Percentiles rank a stretch among this genome's conserved stretches.
phyloP scores from a whole-genome alignment of 2,797 vertebrate species.

The Macropus fuliginosus region DNA sequence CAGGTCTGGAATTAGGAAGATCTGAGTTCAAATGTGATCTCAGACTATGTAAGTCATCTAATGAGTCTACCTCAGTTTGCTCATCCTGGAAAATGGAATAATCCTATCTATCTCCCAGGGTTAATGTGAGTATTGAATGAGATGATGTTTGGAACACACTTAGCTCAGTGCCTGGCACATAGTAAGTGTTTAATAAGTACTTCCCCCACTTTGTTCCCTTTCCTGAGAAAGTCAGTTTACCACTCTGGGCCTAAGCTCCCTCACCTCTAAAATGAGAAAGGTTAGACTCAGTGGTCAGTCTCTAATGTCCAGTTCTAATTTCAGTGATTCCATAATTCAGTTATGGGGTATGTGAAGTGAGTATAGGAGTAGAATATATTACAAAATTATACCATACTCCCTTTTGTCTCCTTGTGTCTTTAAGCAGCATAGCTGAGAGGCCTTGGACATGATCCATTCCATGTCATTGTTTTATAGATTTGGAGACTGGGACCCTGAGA shows the following conservation, averaged over 20 bases:
- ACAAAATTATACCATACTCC: background rate
- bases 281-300: background rate
- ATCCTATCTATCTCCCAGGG: too few species aligned
- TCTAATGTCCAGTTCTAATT: background rate
- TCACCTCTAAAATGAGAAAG: background rate
- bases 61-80: too few species aligned
- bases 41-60: too few species aligned
- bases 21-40: background rate
- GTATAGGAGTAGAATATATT: background rate
- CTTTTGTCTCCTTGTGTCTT: background rate
- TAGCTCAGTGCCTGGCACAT: too few species aligned
- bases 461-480: background rate
- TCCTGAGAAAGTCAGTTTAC: background rate
- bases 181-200: too few species aligned
- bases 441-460: background rate
- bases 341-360: background rate
- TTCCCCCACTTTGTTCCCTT: background rate
- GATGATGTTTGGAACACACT: too few species aligned
- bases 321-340: background rate
- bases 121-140: too few species aligned
- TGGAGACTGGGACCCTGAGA: background rate
- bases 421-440: background rate
- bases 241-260: background rate
- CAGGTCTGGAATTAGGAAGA: background rate
- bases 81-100: too few species aligned